Percentiles rank a stretch among this genome's conserved stretches.
These are phyloP conservation scores for Drosophila borealis DNA, from an alignment of 2,888 invertebrate genomes.

Conservation along the genomic window DNA sequence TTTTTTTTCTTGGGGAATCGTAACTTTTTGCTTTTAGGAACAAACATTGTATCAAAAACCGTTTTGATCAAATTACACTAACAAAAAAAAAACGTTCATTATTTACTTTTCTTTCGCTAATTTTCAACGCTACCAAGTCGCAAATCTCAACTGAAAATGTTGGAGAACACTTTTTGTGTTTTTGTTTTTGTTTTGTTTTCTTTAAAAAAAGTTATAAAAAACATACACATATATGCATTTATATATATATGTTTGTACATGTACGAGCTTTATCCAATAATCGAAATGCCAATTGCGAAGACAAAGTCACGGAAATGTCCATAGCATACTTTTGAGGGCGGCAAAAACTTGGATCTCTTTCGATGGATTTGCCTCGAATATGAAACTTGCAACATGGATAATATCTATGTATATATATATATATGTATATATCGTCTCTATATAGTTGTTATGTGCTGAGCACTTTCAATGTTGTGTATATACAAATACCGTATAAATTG, in stretches of 20 bases:
- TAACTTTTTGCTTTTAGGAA: conserved; percentile 6
- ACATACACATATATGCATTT: background rate
- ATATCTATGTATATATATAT: background rate
- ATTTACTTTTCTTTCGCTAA: background rate
- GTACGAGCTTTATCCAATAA: background rate
- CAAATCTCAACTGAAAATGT: conserved; percentile 1
- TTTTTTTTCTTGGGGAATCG: background rate
- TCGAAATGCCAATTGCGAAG: background rate
- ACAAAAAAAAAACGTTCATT: background rate
- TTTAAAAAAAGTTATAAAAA: background rate
- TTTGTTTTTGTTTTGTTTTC: too few species aligned
- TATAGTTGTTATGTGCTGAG: conserved; percentile 38
- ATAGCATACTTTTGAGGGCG: conserved; percentile 30
- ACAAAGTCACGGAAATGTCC: background rate
- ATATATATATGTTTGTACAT: background rate
- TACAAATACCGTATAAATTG: conserved; percentile 40
- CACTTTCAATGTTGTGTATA: conserved; percentile 32
- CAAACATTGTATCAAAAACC: conserved; percentile 14
- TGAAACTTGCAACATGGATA: background rate
- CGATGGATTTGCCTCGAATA: background rate
- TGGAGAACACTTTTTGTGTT: background rate
- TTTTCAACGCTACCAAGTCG: background rate
- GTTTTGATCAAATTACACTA: conserved; percentile 7
- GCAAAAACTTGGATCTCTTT: background rate
- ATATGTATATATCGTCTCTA: conserved; percentile 9